Evolutionary conservation across 2,797 vertebrate genomes (phyloP).

Genomic region (Sternotherus odoratus): DNA sequence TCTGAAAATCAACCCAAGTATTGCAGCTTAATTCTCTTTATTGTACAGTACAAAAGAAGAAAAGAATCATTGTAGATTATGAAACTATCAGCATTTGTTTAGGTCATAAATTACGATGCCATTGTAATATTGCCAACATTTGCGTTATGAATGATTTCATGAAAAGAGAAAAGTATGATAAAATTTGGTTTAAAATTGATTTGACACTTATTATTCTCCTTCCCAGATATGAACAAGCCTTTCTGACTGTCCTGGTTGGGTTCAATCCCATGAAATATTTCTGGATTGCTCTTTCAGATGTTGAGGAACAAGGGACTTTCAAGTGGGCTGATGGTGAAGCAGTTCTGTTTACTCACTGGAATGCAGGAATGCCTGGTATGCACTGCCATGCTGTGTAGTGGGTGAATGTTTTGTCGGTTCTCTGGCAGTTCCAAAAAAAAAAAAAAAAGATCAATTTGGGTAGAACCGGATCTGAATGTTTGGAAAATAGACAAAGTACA

Average conservation of each 20-base stretch:
- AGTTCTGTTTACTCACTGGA: slow-evolving; percentile 92
- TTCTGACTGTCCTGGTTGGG: slow-evolving; percentile 91
- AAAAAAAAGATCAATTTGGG: background rate
- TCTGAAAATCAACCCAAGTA: background rate
- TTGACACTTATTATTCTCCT: slow-evolving; percentile 31
- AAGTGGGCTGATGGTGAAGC: slow-evolving; percentile 82
- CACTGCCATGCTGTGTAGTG: background rate
- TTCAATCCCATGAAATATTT: slow-evolving; percentile 92
- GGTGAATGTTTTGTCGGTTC: background rate
- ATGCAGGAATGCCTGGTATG: slow-evolving; percentile 92
- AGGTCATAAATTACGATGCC: background rate
- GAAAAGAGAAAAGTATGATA: background rate
- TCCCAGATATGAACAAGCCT: slow-evolving; percentile 93
- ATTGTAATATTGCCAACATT: background rate
- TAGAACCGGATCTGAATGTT: background rate
- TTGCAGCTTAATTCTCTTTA: background rate
- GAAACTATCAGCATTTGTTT: background rate
- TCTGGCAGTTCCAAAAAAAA: background rate
- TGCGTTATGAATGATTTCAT: background rate
- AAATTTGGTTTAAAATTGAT: background rate
- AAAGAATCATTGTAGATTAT: background rate
- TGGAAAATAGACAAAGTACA: background rate
- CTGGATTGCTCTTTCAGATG: slow-evolving; percentile 92
- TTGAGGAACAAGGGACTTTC: slow-evolving; percentile 80
- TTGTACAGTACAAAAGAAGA: background rate